These are phyloP conservation scores for Drosophila truncata DNA, from an alignment of 1,140 invertebrate species.

Conservation along the genomic window DNA sequence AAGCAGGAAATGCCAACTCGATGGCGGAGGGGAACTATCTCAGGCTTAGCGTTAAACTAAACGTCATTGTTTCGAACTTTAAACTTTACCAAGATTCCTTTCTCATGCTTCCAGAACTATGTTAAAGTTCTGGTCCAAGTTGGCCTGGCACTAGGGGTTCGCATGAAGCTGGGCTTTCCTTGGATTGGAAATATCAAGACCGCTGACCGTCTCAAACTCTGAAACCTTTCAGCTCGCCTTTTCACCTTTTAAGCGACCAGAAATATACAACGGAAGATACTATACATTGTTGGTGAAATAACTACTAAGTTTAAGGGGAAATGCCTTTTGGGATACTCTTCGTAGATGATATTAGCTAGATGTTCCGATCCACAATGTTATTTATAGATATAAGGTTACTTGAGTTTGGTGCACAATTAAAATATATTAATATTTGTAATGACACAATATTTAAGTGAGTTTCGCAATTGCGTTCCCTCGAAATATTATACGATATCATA, in stretches of 20 bases:
- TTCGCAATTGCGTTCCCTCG: too few relatives aligned
- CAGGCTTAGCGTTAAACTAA: constrained; percentile 21
- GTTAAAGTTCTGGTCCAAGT: constrained; percentile 57
- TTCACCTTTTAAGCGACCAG: constrained; percentile 54
- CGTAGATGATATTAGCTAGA: not conserved
- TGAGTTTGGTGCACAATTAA: too few relatives aligned
- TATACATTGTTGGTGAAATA: not conserved
- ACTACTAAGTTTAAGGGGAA: not conserved
- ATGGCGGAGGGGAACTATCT: constrained; percentile 28
- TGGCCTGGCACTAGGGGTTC: constrained; percentile 3
- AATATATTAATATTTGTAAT: not conserved
- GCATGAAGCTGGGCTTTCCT: not conserved
- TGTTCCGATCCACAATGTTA: not conserved
- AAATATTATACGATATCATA: not conserved
- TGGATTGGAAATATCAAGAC: constrained; percentile 10
- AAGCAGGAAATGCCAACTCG: constrained; percentile 48
- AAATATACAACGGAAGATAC: constrained; percentile 21
- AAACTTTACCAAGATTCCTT: constrained; percentile 47
- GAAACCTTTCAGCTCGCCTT: constrained; percentile 58
- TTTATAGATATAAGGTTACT: not conserved
- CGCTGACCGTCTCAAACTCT: constrained; percentile 46
- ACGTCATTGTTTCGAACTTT: constrained; percentile 58
- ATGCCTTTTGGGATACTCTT: not conserved
- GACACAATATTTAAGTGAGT: too few relatives aligned
- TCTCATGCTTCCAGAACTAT: constrained; percentile 52